These are phyloP conservation scores for Mobula birostris DNA, from an alignment of 2,113 vertebrate genomes.

Conservation along the genomic window DNA sequence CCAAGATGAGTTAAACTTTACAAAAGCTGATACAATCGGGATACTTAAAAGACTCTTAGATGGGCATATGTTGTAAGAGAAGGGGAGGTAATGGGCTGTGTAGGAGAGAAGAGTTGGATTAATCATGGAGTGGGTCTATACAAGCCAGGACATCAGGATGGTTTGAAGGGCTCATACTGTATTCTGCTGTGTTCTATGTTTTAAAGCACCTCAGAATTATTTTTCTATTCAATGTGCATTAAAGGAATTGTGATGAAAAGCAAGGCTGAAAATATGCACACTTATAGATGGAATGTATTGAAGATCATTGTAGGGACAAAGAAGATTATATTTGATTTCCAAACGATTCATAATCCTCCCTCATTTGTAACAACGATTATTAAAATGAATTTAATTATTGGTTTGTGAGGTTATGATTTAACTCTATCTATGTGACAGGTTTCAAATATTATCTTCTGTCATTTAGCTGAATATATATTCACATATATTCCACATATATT, in stretches of 20 bases:
- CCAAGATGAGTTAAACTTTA: neutral
- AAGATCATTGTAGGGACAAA: neutral
- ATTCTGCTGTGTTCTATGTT: no score
- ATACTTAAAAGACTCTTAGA: no score
- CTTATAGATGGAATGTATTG: neutral
- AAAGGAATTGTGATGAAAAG: neutral
- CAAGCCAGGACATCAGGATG: no score
- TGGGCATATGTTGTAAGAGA: no score
- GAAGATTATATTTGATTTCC: no score
- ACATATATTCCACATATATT: neutral
- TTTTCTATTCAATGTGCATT: neutral
- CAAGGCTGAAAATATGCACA: neutral
- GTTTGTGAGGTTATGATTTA: neutral
- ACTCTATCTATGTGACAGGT: neutral
- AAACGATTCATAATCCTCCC: neutral
- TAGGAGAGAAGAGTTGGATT: no score
- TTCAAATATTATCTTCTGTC: neutral
- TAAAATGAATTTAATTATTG: neutral
- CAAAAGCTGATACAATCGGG: neutral
- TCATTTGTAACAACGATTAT: neutral
- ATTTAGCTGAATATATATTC: neutral
- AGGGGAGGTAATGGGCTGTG: no score
- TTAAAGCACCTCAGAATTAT: neutral
- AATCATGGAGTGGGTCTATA: no score
- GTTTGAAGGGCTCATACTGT: no score